Percentiles rank a stretch among this genome's conserved stretches.
phyloP scores from a whole-genome alignment of 2,113 vertebrate species.

The Sturnira hondurensis region DNA sequence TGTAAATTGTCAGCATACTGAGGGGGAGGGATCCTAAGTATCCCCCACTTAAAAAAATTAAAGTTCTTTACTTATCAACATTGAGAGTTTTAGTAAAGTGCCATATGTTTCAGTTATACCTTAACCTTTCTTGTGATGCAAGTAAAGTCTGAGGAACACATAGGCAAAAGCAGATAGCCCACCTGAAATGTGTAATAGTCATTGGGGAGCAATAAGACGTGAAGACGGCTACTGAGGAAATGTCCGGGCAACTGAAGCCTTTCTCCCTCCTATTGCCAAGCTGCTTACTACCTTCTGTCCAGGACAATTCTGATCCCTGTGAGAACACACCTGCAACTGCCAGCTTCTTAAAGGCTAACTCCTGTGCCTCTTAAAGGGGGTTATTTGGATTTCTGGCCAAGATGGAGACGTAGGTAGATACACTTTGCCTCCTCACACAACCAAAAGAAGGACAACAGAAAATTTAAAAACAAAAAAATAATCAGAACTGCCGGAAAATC shows the following conservation, averaged over 20 bases:
- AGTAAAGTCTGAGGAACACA: background rate
- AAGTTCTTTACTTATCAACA: background rate
- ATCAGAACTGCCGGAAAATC: too few relatives aligned
- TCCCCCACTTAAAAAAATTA: background rate
- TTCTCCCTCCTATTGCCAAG: background rate
- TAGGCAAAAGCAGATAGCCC: background rate
- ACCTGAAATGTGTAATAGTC: background rate
- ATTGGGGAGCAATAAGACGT: background rate
- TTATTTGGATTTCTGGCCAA: background rate
- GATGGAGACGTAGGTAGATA: too few relatives aligned
- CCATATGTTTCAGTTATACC: background rate
- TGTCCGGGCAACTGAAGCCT: background rate
- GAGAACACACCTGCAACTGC: background rate
- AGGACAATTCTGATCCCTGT: background rate
- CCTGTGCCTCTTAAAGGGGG: background rate
- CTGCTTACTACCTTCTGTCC: background rate
- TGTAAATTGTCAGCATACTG: background rate
- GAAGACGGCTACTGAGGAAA: background rate
- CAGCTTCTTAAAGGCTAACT: background rate
- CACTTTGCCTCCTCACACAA: too few relatives aligned
- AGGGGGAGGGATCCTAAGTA: background rate
- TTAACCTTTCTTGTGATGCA: background rate
- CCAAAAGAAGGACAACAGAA: too few relatives aligned
- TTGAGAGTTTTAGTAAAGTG: background rate
- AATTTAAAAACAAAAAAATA: too few relatives aligned